These are phyloP conservation scores for Pagrus major DNA, from an alignment of 2,113 vertebrate genomes.

Conservation along the genomic window DNA sequence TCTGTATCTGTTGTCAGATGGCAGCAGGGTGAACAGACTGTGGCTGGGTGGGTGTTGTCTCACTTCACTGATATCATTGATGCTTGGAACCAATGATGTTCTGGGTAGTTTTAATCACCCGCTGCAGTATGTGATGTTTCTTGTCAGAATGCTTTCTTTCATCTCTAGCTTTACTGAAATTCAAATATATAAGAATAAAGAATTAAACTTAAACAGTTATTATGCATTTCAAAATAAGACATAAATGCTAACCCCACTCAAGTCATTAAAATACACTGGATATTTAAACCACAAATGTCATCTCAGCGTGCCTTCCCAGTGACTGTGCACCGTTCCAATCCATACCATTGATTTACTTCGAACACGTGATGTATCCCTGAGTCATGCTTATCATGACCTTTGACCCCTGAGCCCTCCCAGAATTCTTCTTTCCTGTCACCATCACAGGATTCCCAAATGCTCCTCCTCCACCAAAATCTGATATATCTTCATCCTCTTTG, in stretches of 20 bases:
- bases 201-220: not conserved
- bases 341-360: conserved; percentile 4
- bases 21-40: too few relatives aligned
- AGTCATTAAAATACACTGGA: not conserved
- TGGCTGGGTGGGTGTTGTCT: too few relatives aligned
- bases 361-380: not conserved
- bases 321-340: not conserved
- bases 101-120: too few relatives aligned
- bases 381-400: not conserved
- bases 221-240: not conserved
- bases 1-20: too few relatives aligned
- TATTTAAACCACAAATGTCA: not conserved
- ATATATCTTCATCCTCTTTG: not conserved
- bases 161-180: not conserved
- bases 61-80: too few relatives aligned
- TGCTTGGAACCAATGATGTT: too few relatives aligned
- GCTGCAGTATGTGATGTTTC: too few relatives aligned
- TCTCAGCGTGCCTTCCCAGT: not conserved
- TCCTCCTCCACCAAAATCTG: not conserved
- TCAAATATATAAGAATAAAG: too few relatives aligned
- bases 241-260: not conserved
- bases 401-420: not conserved
- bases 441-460: not conserved
- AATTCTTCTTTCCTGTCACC: not conserved
- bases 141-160: too few relatives aligned